Evolutionary conservation across 1,140 invertebrate genomes (phyloP).

Genomic region (Zaprionus tsacasi): DNA sequence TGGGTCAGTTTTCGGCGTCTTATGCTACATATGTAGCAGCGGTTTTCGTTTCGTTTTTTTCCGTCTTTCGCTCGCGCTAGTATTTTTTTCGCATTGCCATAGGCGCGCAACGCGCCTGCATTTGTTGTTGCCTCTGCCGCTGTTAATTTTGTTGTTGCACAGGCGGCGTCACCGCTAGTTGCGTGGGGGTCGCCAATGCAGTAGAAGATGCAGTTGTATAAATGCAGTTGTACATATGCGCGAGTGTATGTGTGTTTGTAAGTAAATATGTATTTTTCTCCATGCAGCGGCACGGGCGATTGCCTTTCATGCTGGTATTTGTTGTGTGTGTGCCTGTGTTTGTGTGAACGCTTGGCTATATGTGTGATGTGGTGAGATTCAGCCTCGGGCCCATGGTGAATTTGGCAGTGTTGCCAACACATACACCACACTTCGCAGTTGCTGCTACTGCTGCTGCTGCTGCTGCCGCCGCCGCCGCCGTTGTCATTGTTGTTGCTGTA

Average conservation of each 20-base stretch:
- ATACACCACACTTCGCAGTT: conserved; percentile 48
- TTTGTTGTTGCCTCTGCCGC: conserved; percentile 34
- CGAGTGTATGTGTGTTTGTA: conserved; percentile 21
- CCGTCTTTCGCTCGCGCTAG: conserved; percentile 10
- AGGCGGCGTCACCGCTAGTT: conserved; percentile 23
- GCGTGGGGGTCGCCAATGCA: conserved; percentile 33
- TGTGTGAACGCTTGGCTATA: conserved; percentile 16
- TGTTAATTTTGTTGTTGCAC: conserved; percentile 30
- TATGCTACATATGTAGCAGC: conserved; percentile 26
- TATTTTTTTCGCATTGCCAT: conserved; percentile 41
- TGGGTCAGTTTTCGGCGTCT: conserved; percentile 70
- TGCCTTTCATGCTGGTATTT: conserved; percentile 44
- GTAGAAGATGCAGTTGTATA: conserved; percentile 34
- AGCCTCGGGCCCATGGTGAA: conserved; percentile 52
- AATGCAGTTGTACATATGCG: conserved; percentile 5
- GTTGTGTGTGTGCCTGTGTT: conserved; percentile 21
- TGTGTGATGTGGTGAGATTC: conserved; percentile 38
- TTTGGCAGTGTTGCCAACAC: conserved; percentile 74
- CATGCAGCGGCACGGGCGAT: conserved; percentile 66
- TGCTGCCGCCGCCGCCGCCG: conserved; percentile 14
- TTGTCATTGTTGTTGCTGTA: conserved; percentile 41
- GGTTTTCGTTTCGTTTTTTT: conserved; percentile 28
- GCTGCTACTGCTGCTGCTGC: conserved; percentile 37
- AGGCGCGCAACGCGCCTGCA: conserved; percentile 11
- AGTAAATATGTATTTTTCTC: conserved; percentile 66